A percentile compares a stretch with the other conserved stretches of the same genome.
phyloP scores from a whole-genome alignment of 2,888 invertebrate species.

The Mesoligia furuncula region DNA sequence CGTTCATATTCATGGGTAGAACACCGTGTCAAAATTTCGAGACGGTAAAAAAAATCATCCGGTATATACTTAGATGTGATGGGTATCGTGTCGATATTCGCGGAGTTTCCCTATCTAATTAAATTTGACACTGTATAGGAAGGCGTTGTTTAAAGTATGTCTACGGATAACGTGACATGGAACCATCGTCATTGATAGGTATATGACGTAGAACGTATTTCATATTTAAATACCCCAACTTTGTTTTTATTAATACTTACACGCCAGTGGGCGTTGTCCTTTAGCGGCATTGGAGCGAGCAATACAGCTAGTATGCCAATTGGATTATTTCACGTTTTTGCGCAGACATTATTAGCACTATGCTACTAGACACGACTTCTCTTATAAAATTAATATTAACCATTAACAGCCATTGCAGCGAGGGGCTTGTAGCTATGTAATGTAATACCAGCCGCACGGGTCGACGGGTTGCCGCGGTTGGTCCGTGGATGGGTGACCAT shows the following conservation, averaged over 20 bases:
- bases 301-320: constrained; percentile 36
- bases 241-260: constrained; percentile 31
- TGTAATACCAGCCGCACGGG: no score
- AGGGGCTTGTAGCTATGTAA: no score
- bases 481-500: no score
- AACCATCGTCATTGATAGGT: neutral
- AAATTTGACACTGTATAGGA: no score
- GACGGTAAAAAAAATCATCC: no score
- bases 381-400: neutral
- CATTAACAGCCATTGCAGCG: neutral
- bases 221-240: constrained; percentile 16
- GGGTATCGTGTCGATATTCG: no score
- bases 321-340: constrained; percentile 50
- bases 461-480: no score
- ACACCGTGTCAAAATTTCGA: no score
- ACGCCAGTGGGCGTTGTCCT: constrained; percentile 46
- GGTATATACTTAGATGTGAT: no score
- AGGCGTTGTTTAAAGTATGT: neutral
- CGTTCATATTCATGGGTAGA: no score
- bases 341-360: constrained; percentile 3
- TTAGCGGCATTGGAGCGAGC: constrained; percentile 28
- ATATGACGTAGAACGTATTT: neutral
- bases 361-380: neutral
- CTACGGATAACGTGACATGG: constrained; percentile 26
- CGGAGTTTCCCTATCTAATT: neutral